phyloP scores from a whole-genome alignment of 2,888 invertebrate species.

The Drosophila lutescens region DNA sequence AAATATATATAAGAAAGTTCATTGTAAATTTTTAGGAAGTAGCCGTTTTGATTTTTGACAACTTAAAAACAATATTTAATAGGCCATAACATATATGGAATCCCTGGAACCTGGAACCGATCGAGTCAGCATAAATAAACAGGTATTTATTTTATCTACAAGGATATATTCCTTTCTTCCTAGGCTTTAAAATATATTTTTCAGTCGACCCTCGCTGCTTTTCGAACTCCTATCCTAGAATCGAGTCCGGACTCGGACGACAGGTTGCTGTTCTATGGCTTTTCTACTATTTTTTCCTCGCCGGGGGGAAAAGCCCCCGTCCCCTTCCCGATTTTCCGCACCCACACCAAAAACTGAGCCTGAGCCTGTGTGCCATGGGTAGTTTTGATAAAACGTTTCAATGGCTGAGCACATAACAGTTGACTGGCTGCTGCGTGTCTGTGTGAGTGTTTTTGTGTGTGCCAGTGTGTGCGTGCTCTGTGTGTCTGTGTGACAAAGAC shows the following conservation, averaged over 20 bases:
- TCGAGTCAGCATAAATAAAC: too few species aligned
- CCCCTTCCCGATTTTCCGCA: not conserved
- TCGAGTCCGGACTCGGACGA: slow-evolving; percentile 47
- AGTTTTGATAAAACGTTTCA: slow-evolving; percentile 79
- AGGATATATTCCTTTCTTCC: too few species aligned
- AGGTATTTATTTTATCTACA: too few species aligned
- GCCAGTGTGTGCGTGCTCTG: slow-evolving; percentile 28
- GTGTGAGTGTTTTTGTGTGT: slow-evolving; percentile 44
- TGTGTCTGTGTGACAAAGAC: slow-evolving; percentile 70
- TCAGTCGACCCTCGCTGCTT: not conserved
- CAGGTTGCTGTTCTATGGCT: slow-evolving; percentile 70
- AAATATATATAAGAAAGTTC: too few species aligned
- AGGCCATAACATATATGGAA: too few species aligned
- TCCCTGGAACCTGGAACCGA: too few species aligned
- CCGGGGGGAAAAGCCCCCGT: slow-evolving; percentile 1
- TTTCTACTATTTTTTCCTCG: slow-evolving; percentile 12
- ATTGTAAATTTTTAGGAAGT: too few species aligned
- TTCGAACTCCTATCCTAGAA: not conserved
- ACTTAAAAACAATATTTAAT: too few species aligned
- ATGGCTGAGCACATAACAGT: slow-evolving; percentile 78
- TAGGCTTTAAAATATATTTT: not conserved
- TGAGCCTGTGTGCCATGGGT: slow-evolving; percentile 62
- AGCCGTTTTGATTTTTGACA: too few species aligned
- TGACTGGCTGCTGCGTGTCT: slow-evolving; percentile 68
- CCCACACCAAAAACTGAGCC: not conserved